Percentiles rank a stretch among this genome's conserved stretches.
These are phyloP conservation scores for Piezodorus guildinii DNA, from an alignment of 1,140 invertebrate species.

Conservation along the genomic window DNA sequence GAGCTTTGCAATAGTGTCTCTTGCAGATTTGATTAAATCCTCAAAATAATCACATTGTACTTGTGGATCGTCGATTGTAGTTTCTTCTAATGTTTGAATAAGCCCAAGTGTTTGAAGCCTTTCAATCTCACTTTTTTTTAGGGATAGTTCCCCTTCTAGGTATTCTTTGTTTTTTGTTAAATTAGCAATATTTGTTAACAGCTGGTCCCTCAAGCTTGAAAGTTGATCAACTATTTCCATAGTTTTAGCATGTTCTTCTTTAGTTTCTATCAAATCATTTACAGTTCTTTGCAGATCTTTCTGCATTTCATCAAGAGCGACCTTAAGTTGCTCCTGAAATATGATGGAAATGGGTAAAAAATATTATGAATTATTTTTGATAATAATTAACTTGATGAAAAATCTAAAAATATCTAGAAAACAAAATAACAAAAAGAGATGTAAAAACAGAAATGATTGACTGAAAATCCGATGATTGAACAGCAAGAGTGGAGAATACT, in stretches of 20 bases:
- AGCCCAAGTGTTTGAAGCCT: neutral
- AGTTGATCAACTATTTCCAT: slow-evolving; percentile 26
- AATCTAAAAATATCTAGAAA: no score
- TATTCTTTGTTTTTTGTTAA: slow-evolving; percentile 27
- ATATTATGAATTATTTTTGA: no score
- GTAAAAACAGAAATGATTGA: no score
- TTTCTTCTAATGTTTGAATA: slow-evolving; percentile 1
- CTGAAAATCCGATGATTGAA: no score
- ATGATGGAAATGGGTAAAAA: no score
- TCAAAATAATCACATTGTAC: slow-evolving; percentile 9
- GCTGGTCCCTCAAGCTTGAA: slow-evolving; percentile 29
- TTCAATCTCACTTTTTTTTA: neutral
- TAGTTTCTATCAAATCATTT: slow-evolving; percentile 28
- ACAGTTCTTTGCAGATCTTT: slow-evolving; percentile 32
- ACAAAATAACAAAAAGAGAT: no score
- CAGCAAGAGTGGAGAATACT: no score
- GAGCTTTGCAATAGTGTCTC: neutral
- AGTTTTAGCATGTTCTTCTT: slow-evolving; percentile 27
- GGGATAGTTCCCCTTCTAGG: slow-evolving; percentile 22
- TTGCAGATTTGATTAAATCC: neutral
- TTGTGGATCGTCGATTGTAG: slow-evolving; percentile 3
- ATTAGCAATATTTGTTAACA: slow-evolving; percentile 30
- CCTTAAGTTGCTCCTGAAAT: slow-evolving; percentile 5
- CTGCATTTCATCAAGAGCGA: slow-evolving; percentile 28
- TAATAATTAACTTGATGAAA: no score